Conservation (phyloP, 2,888 invertebrate genomes). For the Eledona agricola region DNA sequence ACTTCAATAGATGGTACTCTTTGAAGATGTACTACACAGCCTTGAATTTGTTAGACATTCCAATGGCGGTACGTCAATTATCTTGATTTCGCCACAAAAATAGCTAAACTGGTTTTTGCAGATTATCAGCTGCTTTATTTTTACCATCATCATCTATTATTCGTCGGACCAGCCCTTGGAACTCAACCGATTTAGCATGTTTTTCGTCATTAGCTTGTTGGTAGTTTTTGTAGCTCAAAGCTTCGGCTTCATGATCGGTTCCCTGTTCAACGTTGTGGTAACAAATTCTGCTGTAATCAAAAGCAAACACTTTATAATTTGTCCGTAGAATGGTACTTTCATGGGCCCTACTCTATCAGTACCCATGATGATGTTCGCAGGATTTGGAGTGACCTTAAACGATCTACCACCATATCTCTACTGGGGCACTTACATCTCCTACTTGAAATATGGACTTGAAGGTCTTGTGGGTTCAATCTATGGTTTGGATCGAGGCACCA, state of each 20-base stretch:
- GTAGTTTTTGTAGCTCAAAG: conserved; percentile 92
- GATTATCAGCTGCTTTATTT: conserved; percentile 75
- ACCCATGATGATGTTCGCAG: conserved; percentile 97
- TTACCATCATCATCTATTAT: conserved; percentile 80
- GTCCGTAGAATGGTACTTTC: conserved; percentile 93
- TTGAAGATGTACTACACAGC: conserved; percentile 83
- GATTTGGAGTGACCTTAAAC: conserved; percentile 89
- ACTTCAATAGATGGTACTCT: conserved; percentile 90
- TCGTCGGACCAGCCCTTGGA: conserved; percentile 93
- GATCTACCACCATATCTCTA: conserved; percentile 86
- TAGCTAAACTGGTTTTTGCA: conserved; percentile 55
- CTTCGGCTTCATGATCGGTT: conserved; percentile 90
- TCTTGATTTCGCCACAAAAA: neutral
- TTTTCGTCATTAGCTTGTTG: conserved; percentile 81
- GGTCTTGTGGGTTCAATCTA: conserved; percentile 87
- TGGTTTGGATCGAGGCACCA: conserved; percentile 75
- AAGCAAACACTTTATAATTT: conserved; percentile 2
- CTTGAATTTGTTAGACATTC: conserved; percentile 79
- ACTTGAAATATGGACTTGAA: conserved; percentile 89
- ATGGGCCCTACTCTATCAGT: conserved; percentile 90
- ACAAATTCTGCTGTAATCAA: too few relatives aligned
- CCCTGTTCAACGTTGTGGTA: conserved; percentile 85
- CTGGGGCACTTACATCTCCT: conserved; percentile 94
- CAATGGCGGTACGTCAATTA: conserved; percentile 74
- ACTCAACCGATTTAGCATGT: conserved; percentile 81